A percentile compares a stretch with the other conserved stretches of the same genome.
These are phyloP conservation scores for Blennius ocellaris DNA, from an alignment of 2,113 vertebrate genomes.

Conservation along the genomic window DNA sequence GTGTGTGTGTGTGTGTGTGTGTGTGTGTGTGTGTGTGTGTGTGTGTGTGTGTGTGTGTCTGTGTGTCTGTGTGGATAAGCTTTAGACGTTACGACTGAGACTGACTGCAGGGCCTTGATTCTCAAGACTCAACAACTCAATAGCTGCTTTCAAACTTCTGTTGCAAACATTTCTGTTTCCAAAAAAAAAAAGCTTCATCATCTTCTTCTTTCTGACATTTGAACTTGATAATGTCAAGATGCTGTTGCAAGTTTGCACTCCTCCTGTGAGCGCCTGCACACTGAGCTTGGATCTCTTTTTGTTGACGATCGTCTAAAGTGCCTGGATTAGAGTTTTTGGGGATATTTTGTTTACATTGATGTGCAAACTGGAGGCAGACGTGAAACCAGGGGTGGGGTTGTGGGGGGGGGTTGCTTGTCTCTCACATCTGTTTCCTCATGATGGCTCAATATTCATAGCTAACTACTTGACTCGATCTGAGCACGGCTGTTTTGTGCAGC, in stretches of 20 bases:
- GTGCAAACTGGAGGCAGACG: slow-evolving; percentile 52
- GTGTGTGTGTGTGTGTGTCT: slow-evolving; percentile 31
- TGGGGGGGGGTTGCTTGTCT: slow-evolving; percentile 18
- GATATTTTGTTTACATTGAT: slow-evolving; percentile 14
- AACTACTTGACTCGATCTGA: slow-evolving; percentile 46
- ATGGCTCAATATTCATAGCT: slow-evolving; percentile 53
- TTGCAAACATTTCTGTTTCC: too few relatives aligned
- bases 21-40: slow-evolving; percentile 29
- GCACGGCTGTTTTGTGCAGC: slow-evolving; percentile 31
- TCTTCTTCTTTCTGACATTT: slow-evolving; percentile 39
- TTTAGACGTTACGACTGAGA: slow-evolving; percentile 56
- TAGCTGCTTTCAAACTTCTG: slow-evolving; percentile 3
- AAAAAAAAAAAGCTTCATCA: slow-evolving; percentile 9
- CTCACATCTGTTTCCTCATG: slow-evolving; percentile 52
- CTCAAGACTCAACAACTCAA: slow-evolving; percentile 15
- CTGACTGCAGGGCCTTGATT: slow-evolving; percentile 51
- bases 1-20: slow-evolving; percentile 4
- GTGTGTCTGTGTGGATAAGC: slow-evolving; percentile 36
- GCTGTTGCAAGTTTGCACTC: slow-evolving; percentile 25
- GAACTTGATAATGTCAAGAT: slow-evolving; percentile 34
- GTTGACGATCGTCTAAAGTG: slow-evolving; percentile 48
- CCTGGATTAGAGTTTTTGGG: slow-evolving; percentile 15
- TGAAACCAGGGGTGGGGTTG: slow-evolving; percentile 38
- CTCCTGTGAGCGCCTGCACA: slow-evolving; percentile 23
- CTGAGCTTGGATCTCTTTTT: slow-evolving; percentile 18